phyloP scores from a whole-genome alignment of 2,888 invertebrate species.

The Abscondita cerata region DNA sequence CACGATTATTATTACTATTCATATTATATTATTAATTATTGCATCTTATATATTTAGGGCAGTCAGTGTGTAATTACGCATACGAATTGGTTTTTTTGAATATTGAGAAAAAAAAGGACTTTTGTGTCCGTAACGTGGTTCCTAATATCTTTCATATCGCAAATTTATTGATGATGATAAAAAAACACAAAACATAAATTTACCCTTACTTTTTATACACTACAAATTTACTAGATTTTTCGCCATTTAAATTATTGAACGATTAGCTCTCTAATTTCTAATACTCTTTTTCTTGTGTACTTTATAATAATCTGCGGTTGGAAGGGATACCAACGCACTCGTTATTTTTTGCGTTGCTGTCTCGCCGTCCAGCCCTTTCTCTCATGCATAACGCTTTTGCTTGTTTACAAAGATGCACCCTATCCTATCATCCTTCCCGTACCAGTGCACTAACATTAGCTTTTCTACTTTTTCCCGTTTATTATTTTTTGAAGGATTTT shows the following conservation, averaged over 20 bases:
- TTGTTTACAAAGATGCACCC: constrained; percentile 54
- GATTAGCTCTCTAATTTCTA: constrained; percentile 35
- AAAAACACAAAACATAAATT: constrained; percentile 4
- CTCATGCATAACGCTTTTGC: constrained; percentile 47
- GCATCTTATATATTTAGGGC: constrained; percentile 52
- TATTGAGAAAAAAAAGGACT: constrained; percentile 49
- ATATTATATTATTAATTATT: constrained; percentile 56
- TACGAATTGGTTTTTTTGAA: constrained; percentile 45
- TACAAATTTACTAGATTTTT: constrained; percentile 15
- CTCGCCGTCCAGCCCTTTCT: constrained; percentile 38
- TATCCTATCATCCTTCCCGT: constrained; percentile 12
- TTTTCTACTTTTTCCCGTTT: constrained; percentile 21
- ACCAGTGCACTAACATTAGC: constrained; percentile 18
- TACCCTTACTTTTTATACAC: constrained; percentile 7
- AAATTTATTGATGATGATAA: constrained; percentile 44
- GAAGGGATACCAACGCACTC: no score
- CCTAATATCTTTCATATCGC: constrained; percentile 61
- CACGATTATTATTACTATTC: constrained; percentile 63
- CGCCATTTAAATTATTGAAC: not conserved
- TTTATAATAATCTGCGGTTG: no score
- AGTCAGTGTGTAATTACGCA: constrained; percentile 56
- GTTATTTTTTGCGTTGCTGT: not conserved
- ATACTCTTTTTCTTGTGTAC: constrained; percentile 5
- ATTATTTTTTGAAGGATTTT: constrained; percentile 47
- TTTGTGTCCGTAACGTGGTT: constrained; percentile 54